Percentiles rank a stretch among this genome's conserved stretches.
Conservation (phyloP, 92 coral and sea anemone genomes). For the Galaxea fascicularis region DNA sequence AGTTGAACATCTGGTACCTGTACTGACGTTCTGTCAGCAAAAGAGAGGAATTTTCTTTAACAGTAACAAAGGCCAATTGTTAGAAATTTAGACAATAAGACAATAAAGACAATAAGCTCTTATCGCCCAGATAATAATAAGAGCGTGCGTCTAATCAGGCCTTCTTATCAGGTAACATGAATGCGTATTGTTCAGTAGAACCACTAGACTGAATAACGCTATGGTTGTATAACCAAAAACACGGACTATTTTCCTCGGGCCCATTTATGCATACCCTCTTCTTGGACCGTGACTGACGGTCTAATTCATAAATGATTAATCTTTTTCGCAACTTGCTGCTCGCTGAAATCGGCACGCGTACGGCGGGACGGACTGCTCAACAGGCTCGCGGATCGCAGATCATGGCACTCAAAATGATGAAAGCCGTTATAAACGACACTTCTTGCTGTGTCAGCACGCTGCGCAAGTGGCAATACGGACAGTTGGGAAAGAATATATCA, state of each 20-base stretch:
- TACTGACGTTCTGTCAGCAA: background rate
- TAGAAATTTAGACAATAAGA: background rate
- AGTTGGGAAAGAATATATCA: no score
- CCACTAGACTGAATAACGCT: background rate
- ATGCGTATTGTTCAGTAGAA: background rate
- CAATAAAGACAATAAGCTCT: background rate
- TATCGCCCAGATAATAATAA: background rate
- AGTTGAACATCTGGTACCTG: background rate
- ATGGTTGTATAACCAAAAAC: background rate
- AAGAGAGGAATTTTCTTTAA: background rate
- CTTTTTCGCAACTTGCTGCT: no score
- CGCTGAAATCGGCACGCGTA: no score
- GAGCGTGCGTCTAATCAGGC: background rate
- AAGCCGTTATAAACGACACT: no score
- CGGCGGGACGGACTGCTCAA: no score
- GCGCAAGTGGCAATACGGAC: no score
- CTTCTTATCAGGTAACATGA: background rate
- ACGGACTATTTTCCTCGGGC: background rate
- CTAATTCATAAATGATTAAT: background rate
- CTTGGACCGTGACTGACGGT: background rate
- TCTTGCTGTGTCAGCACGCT: no score
- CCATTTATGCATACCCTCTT: background rate
- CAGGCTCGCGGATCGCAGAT: no score
- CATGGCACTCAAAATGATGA: no score
- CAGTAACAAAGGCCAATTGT: conserved; percentile 4